A percentile compares a stretch with the other conserved stretches of the same genome.
Evolutionary conservation across 2,113 vertebrate species (phyloP).

Genomic region (Peucedramus taeniatus): DNA sequence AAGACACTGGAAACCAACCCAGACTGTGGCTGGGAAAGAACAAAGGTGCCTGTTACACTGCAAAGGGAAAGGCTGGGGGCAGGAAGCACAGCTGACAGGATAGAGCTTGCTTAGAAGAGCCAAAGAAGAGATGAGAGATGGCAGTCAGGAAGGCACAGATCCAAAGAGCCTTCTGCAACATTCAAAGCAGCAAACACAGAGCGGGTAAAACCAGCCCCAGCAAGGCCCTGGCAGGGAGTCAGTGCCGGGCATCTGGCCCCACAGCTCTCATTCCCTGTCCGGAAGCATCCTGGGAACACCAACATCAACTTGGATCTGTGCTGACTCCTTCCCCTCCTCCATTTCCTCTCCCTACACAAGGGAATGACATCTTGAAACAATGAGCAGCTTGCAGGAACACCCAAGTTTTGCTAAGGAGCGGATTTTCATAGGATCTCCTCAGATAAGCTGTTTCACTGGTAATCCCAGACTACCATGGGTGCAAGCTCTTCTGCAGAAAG

Average conservation of each 20-base stretch:
- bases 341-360: not conserved
- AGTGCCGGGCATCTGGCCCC: not conserved
- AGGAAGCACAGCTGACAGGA: not conserved
- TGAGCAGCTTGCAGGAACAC: not conserved
- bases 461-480: not conserved
- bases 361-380: conserved; percentile 14
- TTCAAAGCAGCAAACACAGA: not conserved
- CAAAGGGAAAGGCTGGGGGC: not conserved
- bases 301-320: not conserved
- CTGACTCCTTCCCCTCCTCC: not conserved
- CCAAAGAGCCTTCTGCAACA: not conserved
- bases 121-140: not conserved
- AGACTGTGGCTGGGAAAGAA: not conserved
- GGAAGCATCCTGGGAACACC: not conserved
- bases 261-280: accelerated
- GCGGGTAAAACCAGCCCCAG: not conserved
- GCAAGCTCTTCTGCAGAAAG: not conserved
- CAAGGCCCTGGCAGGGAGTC: not conserved
- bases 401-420: not conserved
- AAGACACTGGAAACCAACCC: not conserved
- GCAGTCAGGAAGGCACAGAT: not conserved
- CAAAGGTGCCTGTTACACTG: not conserved
- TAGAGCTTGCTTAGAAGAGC: not conserved
- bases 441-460: not conserved
- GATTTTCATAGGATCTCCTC: not conserved